These are phyloP conservation scores for Drosophila ironensis DNA, from an alignment of 1,140 invertebrate genomes.

Conservation along the genomic window DNA sequence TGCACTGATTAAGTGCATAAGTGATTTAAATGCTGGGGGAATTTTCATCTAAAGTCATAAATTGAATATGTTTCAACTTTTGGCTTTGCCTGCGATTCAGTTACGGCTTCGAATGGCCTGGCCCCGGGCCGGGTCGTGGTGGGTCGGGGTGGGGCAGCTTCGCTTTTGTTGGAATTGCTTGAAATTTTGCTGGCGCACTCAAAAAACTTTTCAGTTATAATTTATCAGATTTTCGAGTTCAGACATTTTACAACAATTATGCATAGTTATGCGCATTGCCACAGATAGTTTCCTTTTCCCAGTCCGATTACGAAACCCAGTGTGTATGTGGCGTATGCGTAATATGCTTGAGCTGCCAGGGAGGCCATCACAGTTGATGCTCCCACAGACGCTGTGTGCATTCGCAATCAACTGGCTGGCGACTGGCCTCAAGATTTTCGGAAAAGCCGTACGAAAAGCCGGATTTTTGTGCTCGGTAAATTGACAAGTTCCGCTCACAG, in stretches of 20 bases:
- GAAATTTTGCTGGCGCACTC: constrained; percentile 53
- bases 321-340: constrained; percentile 33
- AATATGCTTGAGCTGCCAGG: constrained; percentile 16
- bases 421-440: constrained; percentile 4
- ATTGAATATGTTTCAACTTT: constrained; percentile 68
- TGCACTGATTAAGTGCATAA: constrained; percentile 64
- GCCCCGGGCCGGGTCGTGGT: too few relatives aligned
- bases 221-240: constrained; percentile 67
- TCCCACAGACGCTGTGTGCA: constrained; percentile 15
- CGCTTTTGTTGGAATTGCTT: constrained; percentile 33
- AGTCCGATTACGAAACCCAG: neutral
- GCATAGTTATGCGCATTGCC: constrained; percentile 59
- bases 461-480: constrained; percentile 38
- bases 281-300: constrained; percentile 45
- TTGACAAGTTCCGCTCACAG: constrained; percentile 39
- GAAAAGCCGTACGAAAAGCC: constrained; percentile 12
- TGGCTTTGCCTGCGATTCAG: constrained; percentile 38
- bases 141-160: neutral
- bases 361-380: constrained; percentile 24
- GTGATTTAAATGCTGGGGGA: constrained; percentile 60
- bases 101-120: neutral
- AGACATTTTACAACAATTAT: constrained; percentile 62
- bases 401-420: constrained; percentile 29
- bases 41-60: constrained; percentile 59
- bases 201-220: constrained; percentile 58